A percentile compares a stretch with the other conserved stretches of the same genome.
Evolutionary conservation across 2,888 invertebrate genomes (phyloP).

Genomic region (Encarsia formosa): DNA sequence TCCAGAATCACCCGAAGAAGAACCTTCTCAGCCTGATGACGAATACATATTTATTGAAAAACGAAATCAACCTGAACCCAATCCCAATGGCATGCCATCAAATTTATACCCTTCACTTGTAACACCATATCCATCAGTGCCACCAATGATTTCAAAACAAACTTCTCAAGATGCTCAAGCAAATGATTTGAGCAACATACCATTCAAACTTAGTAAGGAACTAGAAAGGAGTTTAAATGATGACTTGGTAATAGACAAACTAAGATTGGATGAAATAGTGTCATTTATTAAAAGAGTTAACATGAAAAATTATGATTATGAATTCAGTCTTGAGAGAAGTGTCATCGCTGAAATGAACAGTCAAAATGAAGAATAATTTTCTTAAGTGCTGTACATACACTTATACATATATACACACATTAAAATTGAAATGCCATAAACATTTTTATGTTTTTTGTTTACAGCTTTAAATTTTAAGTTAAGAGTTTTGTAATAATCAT

Average conservation of each 20-base stretch:
- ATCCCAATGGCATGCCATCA: constrained; percentile 18
- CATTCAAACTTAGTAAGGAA: constrained; percentile 54
- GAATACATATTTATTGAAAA: constrained; percentile 41
- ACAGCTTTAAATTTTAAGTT: constrained; percentile 5
- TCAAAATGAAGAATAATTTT: constrained; percentile 19
- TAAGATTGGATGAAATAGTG: constrained; percentile 55
- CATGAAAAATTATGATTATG: constrained; percentile 53
- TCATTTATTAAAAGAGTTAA: constrained; percentile 55
- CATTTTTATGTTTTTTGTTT: constrained; percentile 3
- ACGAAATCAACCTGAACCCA: constrained; percentile 19
- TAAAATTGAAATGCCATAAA: constrained; percentile 2
- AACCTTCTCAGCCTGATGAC: constrained; percentile 29
- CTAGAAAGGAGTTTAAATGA: constrained; percentile 53
- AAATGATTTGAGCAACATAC: constrained; percentile 56
- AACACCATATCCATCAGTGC: constrained; percentile 28
- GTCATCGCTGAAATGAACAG: constrained; percentile 54
- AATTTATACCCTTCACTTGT: constrained; percentile 38
- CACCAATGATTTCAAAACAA: constrained; percentile 25
- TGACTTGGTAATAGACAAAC: constrained; percentile 50
- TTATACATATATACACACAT: constrained; percentile 7
- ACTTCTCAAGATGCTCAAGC: constrained; percentile 29
- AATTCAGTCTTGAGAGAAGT: constrained; percentile 57
- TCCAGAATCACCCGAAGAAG: constrained; percentile 38
- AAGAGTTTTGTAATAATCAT: background rate
- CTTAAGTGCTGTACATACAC: too few relatives aligned